Base-by-base conservation (phyloP, 2,888 invertebrate genomes). In the Lycia hirtaria region DNA sequence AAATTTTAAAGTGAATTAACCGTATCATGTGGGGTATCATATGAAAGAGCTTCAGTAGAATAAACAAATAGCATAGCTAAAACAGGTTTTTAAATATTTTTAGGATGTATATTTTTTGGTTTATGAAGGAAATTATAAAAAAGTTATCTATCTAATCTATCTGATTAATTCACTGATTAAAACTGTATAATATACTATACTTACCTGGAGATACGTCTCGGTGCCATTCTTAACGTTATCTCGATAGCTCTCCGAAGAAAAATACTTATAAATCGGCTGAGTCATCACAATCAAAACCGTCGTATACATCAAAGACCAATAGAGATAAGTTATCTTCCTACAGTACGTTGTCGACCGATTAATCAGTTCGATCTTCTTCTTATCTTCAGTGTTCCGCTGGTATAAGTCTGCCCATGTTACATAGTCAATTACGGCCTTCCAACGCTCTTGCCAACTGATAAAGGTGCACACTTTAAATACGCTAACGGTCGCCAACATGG, bases 301-400 rank as follows among this genome's bases (percentile, higher is more conserved):
- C 0, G 84, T 81, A 24, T 81, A 87, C 86, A 89, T 87, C 43
- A 91, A 65, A 1, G 68, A 73, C 83, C 88, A 87, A 41, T 89
- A 89, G 0, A 76, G 56, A 56, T 78, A 86, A 0, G 91, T 88
- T 1, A 89, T 83, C 55, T 68, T 85, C n/a, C 90, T 73, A 24
- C 86, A 82, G 30, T 91, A 90, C 33, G 60, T 73, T 0, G 88
- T 91, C 17, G 77, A 83, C 0, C 49, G 59, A 0, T 58, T 58
- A 6, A 90, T 80, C 0, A 84, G 69, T 0, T 41, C 30, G 5
- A 65, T 68, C 24, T 84, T 85, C 0, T 41, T 70, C 2, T 19
- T 17, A 20, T 83, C 68, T 0, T 58, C 41, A 0, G 76, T 79
- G 0, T 28, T 45, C 15, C 90, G 66, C 35, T 84, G 83, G 15